phyloP scores from a whole-genome alignment of 2,888 invertebrate genomes.

The Noctua comes region DNA sequence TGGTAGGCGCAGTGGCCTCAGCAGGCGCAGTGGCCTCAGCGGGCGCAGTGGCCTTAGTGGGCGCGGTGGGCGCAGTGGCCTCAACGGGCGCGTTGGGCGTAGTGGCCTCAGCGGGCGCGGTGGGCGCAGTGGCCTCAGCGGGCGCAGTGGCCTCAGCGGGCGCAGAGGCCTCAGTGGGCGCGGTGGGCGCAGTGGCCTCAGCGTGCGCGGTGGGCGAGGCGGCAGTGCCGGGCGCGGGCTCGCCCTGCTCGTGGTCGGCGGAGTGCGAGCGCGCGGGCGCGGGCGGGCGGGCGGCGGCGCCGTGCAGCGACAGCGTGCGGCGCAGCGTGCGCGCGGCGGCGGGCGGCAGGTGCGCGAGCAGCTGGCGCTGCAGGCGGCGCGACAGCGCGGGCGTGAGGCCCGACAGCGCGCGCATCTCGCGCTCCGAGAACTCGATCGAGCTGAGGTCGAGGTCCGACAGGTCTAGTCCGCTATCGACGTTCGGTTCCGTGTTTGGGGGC shows the following conservation, averaged over 20 bases:
- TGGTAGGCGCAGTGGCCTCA: constrained; percentile 64
- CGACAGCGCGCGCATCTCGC: constrained; percentile 92
- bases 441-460: constrained; percentile 92
- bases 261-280: constrained; percentile 77
- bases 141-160: constrained; percentile 21
- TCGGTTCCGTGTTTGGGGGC: constrained; percentile 69
- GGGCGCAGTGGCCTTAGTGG: constrained; percentile 27
- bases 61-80: constrained; percentile 64
- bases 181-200: neutral
- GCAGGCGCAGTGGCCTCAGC: constrained; percentile 46
- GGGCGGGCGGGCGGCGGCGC: constrained; percentile 69
- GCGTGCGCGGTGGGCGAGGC: neutral
- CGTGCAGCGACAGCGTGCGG: constrained; percentile 91
- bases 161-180: constrained; percentile 71
- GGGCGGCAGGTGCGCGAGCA: constrained; percentile 93
- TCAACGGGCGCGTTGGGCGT: constrained; percentile 56
- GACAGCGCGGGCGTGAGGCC: constrained; percentile 93
- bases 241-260: constrained; percentile 60
- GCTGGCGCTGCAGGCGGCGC: constrained; percentile 93
- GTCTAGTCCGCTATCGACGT: constrained; percentile 84
- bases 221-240: no score
- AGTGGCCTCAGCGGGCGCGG: constrained; percentile 72
- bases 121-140: neutral
- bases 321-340: constrained; percentile 92
- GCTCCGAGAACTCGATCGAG: constrained; percentile 92